Percentiles rank a stretch among this genome's conserved stretches.
phyloP scores from a whole-genome alignment of 1,140 invertebrate species.

The Pollicipes pollicipes region DNA sequence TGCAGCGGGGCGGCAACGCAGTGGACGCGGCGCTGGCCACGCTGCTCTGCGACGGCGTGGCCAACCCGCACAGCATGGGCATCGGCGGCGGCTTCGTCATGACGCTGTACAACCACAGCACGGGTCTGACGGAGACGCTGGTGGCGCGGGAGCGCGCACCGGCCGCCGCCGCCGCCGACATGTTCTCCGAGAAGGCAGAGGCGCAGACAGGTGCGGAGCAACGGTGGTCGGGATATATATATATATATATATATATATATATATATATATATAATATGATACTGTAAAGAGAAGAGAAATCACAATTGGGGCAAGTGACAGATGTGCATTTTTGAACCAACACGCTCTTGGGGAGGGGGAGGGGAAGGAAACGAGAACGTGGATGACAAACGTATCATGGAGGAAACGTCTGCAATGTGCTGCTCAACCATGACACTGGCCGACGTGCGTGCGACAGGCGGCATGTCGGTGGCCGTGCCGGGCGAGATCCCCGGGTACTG shows the following conservation, averaged over 20 bases:
- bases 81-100: constrained; percentile 18
- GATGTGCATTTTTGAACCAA: too few species aligned
- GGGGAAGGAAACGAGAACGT: too few species aligned
- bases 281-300: too few species aligned
- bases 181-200: constrained; percentile 8
- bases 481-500: constrained; percentile 80
- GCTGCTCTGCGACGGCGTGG: constrained; percentile 64
- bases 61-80: constrained; percentile 67
- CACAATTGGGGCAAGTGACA: too few species aligned
- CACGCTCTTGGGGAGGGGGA: too few species aligned
- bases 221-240: too few species aligned
- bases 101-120: constrained; percentile 12
- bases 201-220: neutral
- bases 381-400: too few species aligned
- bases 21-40: constrained; percentile 71
- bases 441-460: constrained; percentile 31
- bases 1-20: constrained; percentile 58
- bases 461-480: constrained; percentile 62
- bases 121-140: constrained; percentile 3
- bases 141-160: constrained; percentile 12
- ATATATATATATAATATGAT: too few species aligned
- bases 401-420: too few species aligned
- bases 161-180: neutral
- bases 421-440: too few species aligned
- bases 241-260: too few species aligned